phyloP scores from a whole-genome alignment of 2,797 vertebrate species.

The Neoniphon sammara region DNA sequence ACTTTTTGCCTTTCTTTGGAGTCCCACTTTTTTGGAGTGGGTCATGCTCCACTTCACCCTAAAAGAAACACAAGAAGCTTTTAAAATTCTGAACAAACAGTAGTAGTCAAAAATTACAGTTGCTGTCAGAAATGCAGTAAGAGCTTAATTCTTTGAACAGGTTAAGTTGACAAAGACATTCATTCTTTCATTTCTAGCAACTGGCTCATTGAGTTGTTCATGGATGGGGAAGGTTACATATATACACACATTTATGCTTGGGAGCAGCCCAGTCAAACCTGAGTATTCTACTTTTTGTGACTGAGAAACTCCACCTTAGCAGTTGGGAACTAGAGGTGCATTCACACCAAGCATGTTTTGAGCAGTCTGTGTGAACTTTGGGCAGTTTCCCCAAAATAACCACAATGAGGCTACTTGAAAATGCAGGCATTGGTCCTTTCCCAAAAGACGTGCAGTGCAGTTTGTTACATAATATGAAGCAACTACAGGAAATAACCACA shows the following conservation, averaged over 20 bases:
- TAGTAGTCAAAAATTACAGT: not conserved
- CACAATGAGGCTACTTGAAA: too few species aligned
- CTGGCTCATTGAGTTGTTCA: not conserved
- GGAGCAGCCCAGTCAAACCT: not conserved
- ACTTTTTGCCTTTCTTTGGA: conserved; percentile 81
- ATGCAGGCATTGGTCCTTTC: too few species aligned
- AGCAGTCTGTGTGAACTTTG: too few species aligned
- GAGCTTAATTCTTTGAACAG: not conserved
- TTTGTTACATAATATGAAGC: too few species aligned
- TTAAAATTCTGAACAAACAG: conserved; percentile 2
- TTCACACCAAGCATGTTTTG: too few species aligned
- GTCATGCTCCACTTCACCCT: conserved; percentile 79
- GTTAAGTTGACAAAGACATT: not conserved
- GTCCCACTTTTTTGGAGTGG: conserved; percentile 69
- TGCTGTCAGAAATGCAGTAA: not conserved
- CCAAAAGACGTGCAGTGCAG: too few species aligned
- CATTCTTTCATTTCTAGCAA: not conserved
- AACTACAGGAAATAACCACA: too few species aligned
- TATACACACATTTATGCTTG: not conserved
- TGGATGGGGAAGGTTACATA: not conserved
- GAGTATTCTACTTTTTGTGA: not conserved
- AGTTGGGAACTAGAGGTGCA: not conserved
- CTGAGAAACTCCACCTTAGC: not conserved
- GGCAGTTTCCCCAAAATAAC: too few species aligned
- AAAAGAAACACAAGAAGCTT: conserved; percentile 22